Evolutionary conservation across 2,888 invertebrate species (phyloP).

Genomic region (Apodemia duryi): DNA sequence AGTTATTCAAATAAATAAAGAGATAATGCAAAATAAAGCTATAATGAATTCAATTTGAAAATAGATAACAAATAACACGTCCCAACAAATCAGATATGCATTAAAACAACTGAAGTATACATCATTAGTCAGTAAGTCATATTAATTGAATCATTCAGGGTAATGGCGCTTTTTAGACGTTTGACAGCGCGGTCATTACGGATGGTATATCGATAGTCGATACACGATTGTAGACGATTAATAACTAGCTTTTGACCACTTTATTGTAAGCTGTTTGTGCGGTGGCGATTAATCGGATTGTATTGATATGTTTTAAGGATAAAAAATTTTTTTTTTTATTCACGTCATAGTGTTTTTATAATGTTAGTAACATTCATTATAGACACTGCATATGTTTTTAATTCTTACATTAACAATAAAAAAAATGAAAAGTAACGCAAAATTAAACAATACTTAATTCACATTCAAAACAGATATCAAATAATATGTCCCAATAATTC

Average conservation of each 20-base stretch:
- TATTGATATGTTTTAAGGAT: background rate
- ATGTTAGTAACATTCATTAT: no score
- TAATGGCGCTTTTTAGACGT: conserved; percentile 64
- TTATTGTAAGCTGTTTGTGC: conserved; percentile 26
- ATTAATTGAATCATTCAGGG: conserved; percentile 70
- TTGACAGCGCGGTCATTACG: conserved; percentile 67
- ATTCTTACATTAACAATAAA: no score
- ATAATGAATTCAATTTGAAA: conserved; percentile 26
- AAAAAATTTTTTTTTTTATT: no score
- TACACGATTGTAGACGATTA: conserved; percentile 47
- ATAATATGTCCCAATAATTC: no score
- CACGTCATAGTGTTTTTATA: no score
- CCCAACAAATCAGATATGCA: conserved; percentile 24
- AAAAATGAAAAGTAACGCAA: no score
- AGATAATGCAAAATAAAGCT: no score
- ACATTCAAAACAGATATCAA: no score
- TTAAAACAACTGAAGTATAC: conserved; percentile 39
- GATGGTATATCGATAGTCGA: conserved; percentile 49
- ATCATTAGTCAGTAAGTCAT: conserved; percentile 62
- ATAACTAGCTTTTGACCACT: conserved; percentile 37
- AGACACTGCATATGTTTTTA: no score
- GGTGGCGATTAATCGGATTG: conserved; percentile 23
- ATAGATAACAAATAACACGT: conserved; percentile 24
- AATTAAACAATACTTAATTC: no score
- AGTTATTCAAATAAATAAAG: no score